Conservation (phyloP, 92 coral and sea anemone species). For the Umimayanthus kanabou region DNA sequence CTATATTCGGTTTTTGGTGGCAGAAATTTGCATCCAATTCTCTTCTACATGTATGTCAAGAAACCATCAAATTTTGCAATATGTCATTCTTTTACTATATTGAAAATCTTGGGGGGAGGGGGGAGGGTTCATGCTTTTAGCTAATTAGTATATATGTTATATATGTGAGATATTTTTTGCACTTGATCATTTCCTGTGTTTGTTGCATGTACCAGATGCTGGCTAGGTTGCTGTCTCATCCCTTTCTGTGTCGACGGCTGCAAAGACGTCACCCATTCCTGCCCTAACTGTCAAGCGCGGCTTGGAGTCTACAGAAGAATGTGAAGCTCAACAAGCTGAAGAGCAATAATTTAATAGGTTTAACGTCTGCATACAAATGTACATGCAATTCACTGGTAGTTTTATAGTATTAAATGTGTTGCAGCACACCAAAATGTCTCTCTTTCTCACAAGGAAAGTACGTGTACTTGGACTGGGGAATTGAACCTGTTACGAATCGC, state of each 20-base stretch:
- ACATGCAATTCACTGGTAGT: neutral
- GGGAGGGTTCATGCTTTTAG: too few species aligned
- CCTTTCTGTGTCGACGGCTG: slow-evolving; percentile 87
- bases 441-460: neutral
- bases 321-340: slow-evolving; percentile 1
- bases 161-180: too few species aligned
- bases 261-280: slow-evolving; percentile 82
- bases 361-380: neutral
- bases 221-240: slow-evolving; percentile 88
- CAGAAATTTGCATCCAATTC: too few species aligned
- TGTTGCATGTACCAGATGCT: slow-evolving; percentile 51
- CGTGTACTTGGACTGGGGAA: neutral
- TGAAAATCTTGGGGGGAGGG: too few species aligned
- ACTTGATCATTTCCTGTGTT: neutral
- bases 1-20: too few species aligned
- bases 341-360: neutral
- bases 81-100: too few species aligned
- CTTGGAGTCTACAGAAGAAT: slow-evolving; percentile 81
- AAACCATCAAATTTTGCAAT: too few species aligned
- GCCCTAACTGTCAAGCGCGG: slow-evolving; percentile 85
- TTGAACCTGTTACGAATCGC: neutral
- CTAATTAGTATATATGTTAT: too few species aligned
- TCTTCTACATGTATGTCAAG: too few species aligned
- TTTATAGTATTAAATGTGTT: neutral
- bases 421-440: neutral